Conservation (phyloP, 2,113 vertebrate genomes). For the Pseudonaja textilis region DNA sequence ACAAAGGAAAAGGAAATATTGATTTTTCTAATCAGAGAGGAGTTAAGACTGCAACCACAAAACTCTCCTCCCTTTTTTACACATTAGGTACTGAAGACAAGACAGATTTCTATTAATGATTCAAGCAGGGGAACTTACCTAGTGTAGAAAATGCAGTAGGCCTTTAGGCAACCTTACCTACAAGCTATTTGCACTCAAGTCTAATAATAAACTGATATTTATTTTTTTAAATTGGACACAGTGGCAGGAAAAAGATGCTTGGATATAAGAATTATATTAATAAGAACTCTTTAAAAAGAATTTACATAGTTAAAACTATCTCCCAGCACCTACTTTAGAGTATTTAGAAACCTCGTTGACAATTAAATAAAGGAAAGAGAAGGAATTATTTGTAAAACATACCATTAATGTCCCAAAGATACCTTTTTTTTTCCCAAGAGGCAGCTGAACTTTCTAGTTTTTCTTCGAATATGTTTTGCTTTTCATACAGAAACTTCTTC, state of each 20-base stretch:
- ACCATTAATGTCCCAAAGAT: neutral
- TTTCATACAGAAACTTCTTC: too few relatives aligned
- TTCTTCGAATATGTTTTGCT: too few relatives aligned
- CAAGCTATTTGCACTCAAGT: neutral
- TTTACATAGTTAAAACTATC: neutral
- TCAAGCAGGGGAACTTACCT: neutral
- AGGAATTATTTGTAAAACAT: neutral
- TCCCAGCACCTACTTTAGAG: neutral
- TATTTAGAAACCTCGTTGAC: neutral
- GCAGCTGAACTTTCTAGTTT: too few relatives aligned
- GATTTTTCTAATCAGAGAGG: neutral
- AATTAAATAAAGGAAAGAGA: neutral
- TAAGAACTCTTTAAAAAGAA: neutral
- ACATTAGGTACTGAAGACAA: neutral
- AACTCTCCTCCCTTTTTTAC: neutral
- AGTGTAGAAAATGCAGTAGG: neutral
- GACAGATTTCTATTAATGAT: neutral
- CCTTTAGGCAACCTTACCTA: neutral
- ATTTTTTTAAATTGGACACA: neutral
- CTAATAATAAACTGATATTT: neutral
- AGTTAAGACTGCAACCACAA: neutral
- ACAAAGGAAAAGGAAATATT: neutral
- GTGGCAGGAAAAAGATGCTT: neutral
- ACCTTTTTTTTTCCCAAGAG: too few relatives aligned
- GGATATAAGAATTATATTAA: neutral